Evolutionary conservation across 1,140 invertebrate genomes (phyloP).

Genomic region (Psix sp.): DNA sequence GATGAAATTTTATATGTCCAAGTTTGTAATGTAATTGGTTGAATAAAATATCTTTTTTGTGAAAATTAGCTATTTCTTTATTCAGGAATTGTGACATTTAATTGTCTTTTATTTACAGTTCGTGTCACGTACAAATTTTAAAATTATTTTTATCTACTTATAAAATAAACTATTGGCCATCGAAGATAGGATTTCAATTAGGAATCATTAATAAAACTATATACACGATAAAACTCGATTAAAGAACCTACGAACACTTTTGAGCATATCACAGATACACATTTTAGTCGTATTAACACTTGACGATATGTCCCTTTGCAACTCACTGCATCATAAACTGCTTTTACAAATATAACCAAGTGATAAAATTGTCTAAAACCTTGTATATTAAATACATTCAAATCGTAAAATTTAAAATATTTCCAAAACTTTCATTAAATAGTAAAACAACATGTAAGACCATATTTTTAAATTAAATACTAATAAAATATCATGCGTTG

Average conservation of each 20-base stretch:
- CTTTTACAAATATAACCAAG: no score
- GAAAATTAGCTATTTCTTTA: conserved; percentile 23
- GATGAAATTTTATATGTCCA: conserved; percentile 39
- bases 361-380: no score
- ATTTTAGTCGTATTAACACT: conserved; percentile 40
- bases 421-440: no score
- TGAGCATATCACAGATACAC: conserved; percentile 52
- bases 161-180: conserved; percentile 42
- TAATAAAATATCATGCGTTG: no score
- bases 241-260: conserved; percentile 38
- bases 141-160: conserved; percentile 53
- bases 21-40: conserved; percentile 28
- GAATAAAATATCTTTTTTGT: conserved; percentile 33
- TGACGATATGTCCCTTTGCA: not conserved
- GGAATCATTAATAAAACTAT: conserved; percentile 40
- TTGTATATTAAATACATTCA: no score
- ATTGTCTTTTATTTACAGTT: conserved; percentile 35
- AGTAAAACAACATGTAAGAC: no score
- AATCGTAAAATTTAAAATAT: no score
- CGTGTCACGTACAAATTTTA: conserved; percentile 18
- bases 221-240: conserved; percentile 29
- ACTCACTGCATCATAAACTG: no score
- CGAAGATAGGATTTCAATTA: conserved; percentile 38
- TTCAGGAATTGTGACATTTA: conserved; percentile 22
- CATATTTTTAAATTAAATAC: no score